Conservation (phyloP, 2,888 invertebrate genomes). For the Mimas tiliae region DNA sequence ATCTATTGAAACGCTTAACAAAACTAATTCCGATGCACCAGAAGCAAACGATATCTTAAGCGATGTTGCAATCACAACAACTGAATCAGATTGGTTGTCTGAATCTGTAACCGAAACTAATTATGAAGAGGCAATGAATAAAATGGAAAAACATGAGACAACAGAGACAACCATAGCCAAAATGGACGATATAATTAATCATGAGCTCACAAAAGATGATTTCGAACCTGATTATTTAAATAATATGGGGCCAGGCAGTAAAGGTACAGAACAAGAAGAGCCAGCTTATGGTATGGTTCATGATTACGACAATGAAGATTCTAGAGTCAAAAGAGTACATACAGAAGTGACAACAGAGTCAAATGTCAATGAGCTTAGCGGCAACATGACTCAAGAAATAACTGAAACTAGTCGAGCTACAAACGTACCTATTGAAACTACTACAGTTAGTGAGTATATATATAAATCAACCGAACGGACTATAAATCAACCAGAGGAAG, state of each 20-base stretch:
- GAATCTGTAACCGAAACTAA: slow-evolving; percentile 67
- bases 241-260: slow-evolving; percentile 57
- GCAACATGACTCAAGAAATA: slow-evolving; percentile 29
- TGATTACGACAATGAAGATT: slow-evolving; percentile 71
- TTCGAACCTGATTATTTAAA: slow-evolving; percentile 75
- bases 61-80: slow-evolving; percentile 44
- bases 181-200: slow-evolving; percentile 62
- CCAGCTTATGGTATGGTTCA: slow-evolving; percentile 65
- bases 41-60: slow-evolving; percentile 41
- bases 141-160: slow-evolving; percentile 56
- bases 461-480: slow-evolving; percentile 59
- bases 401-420: slow-evolving; percentile 35
- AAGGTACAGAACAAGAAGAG: slow-evolving; percentile 59
- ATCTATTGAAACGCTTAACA: slow-evolving; percentile 55
- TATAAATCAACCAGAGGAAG: slow-evolving; percentile 31
- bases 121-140: slow-evolving; percentile 61
- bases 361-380: slow-evolving; percentile 30
- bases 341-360: slow-evolving; percentile 36
- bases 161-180: slow-evolving; percentile 57
- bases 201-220: slow-evolving; percentile 62
- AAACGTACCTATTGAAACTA: slow-evolving; percentile 53
- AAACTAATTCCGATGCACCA: slow-evolving; percentile 37
- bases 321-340: slow-evolving; percentile 67
- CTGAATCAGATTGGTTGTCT: slow-evolving; percentile 72
- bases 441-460: slow-evolving; percentile 69